These are phyloP conservation scores for Gavia stellata DNA, from an alignment of 2,113 vertebrate species.

Conservation along the genomic window DNA sequence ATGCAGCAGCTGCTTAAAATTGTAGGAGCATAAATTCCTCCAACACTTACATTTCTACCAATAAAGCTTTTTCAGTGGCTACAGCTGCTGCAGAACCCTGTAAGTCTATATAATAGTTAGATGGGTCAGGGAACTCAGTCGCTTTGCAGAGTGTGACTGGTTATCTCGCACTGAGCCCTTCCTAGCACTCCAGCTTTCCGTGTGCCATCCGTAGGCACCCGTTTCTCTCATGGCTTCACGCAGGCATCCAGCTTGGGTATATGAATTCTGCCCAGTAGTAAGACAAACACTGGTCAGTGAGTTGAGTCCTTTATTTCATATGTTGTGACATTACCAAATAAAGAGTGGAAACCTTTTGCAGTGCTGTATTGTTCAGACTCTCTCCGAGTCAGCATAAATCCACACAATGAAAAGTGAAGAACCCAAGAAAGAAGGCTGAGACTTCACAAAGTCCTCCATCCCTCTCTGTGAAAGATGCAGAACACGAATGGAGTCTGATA, in stretches of 20 bases:
- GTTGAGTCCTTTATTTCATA: background rate
- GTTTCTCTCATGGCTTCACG: fast-evolving
- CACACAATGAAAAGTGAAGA: background rate
- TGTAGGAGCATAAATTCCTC: background rate
- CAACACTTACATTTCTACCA: background rate
- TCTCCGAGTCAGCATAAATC: background rate
- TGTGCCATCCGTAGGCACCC: fast-evolving
- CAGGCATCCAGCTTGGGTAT: background rate
- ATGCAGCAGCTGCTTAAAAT: background rate
- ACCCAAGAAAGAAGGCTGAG: background rate
- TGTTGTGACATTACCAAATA: background rate
- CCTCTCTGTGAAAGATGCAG: background rate
- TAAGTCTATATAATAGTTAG: too few relatives aligned
- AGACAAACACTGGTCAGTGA: background rate
- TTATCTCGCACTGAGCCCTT: background rate
- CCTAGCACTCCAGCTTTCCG: background rate
- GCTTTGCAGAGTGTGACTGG: background rate
- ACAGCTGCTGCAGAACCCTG: fast-evolving
- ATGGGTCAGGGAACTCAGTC: background rate
- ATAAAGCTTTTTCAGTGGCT: background rate
- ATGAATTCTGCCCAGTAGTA: background rate
- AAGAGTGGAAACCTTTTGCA: background rate
- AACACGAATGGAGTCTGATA: background rate
- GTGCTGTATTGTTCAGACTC: background rate
- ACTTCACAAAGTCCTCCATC: background rate